Conservation (phyloP, 1,140 invertebrate genomes). For the Zaprionus tsacasi region DNA sequence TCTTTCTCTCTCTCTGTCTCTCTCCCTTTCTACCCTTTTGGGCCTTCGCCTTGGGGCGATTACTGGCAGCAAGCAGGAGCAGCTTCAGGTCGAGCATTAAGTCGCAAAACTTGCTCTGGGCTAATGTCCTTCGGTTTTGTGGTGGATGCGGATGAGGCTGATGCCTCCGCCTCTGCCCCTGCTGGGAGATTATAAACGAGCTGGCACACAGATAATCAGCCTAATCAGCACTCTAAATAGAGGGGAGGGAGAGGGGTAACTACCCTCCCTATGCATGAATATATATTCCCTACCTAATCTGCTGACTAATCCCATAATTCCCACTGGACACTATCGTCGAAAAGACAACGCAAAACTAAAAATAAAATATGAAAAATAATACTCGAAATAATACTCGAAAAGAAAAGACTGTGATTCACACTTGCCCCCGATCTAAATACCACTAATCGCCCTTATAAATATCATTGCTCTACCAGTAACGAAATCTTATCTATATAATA, state of each 20-base stretch:
- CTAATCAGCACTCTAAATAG: constrained; percentile 22
- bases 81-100: constrained; percentile 71
- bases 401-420: constrained; percentile 21
- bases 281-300: constrained; percentile 5
- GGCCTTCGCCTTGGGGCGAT: constrained; percentile 47
- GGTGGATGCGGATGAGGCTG: constrained; percentile 25
- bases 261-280: too few relatives aligned
- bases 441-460: constrained; percentile 28
- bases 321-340: constrained; percentile 12
- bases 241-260: too few relatives aligned
- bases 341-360: constrained; percentile 8
- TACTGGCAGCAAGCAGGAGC: constrained; percentile 3
- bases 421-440: constrained; percentile 12
- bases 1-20: too few relatives aligned
- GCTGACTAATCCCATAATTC: constrained; percentile 23
- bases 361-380: constrained; percentile 15
- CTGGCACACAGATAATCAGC: constrained; percentile 25
- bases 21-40: constrained; percentile 46
- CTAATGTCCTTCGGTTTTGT: constrained; percentile 71
- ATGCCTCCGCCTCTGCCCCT: too few relatives aligned
- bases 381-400: neutral
- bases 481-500: constrained; percentile 37
- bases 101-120: constrained; percentile 75
- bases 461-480: neutral
- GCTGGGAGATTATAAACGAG: constrained; percentile 58